A percentile compares a stretch with the other conserved stretches of the same genome.
phyloP scores from a whole-genome alignment of 1,140 invertebrate species.

The Apis dorsata region DNA sequence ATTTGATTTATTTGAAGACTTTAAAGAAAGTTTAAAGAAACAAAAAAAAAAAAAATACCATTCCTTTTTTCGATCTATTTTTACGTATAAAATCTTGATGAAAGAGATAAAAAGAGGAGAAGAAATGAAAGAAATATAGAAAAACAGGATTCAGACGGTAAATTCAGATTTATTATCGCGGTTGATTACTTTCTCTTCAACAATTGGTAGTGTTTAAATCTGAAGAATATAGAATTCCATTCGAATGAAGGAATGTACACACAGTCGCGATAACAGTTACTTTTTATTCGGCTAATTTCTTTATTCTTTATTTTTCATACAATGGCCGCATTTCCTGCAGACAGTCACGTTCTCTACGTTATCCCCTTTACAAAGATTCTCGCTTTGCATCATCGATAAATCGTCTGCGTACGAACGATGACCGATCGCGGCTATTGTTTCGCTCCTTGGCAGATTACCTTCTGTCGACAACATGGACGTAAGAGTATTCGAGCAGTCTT shows the following conservation, averaged over 20 bases:
- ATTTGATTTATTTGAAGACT: too few species aligned
- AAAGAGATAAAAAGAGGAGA: too few species aligned
- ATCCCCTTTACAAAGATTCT: background rate
- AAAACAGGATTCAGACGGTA: background rate
- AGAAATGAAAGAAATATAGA: background rate
- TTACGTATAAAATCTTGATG: too few species aligned
- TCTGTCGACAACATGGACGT: slow-evolving; percentile 45
- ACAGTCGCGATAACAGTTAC: slow-evolving; percentile 3
- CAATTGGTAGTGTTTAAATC: slow-evolving; percentile 33
- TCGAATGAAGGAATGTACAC: slow-evolving; percentile 14
- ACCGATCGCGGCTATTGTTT: slow-evolving; percentile 75
- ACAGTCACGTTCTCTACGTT: slow-evolving; percentile 34
- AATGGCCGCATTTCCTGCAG: slow-evolving; percentile 74
- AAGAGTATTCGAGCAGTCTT: slow-evolving; percentile 36
- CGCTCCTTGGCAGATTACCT: slow-evolving; percentile 70
- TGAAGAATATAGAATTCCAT: slow-evolving; percentile 53
- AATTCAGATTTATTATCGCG: slow-evolving; percentile 46
- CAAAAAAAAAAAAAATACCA: too few species aligned
- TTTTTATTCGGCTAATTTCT: slow-evolving; percentile 1
- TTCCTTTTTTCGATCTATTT: too few species aligned
- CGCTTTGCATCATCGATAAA: background rate
- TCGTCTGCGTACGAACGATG: slow-evolving; percentile 59
- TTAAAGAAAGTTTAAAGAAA: too few species aligned
- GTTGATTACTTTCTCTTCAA: slow-evolving; percentile 38
- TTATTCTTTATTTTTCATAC: slow-evolving; percentile 63